Evolutionary conservation across 2,797 vertebrate genomes (phyloP), one percentile per base, ranked within the genome.

Genomic region (Epinephelus coioides): DNA sequence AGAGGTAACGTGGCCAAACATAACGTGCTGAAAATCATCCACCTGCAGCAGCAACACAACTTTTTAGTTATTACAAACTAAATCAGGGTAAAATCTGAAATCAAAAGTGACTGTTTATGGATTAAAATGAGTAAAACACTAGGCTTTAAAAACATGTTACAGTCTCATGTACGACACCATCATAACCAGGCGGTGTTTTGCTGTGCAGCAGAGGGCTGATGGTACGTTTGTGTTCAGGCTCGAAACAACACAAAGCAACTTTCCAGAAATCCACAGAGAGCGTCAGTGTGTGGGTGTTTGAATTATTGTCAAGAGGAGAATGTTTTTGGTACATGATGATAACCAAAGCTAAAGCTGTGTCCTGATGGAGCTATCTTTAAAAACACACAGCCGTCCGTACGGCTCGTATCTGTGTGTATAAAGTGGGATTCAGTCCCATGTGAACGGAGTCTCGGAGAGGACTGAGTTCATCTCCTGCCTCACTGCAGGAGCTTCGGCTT

Each of bases 401-500:
- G 19, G 61, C 11, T 14, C 61, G 27, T 40, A 7, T 53, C n/a
- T 1, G 14, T 68, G 38, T 80, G 68, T 60, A 75, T 21, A 19
- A 67, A 62, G 2, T 11, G 2, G 44, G 10, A 21, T 14, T 62
- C 12, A 30, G 59, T 76, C 57, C 61, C 43, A 2, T 59, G 44
- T 44, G 34, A 76, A 44, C 38, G 15, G 40, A 5, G 15, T 57
- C 44, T 60, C 3, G 1, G 25, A 46, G 67, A 74, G 51, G 18
- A 77, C 21, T n/a, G 30, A 60, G 49, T 65, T 70, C 7, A 30
- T 76, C 44, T 47, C 19, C 19, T n/a, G 12, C 47, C 23, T 65
- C 17, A 0, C 50, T 64, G 72, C 59, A 0, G 30, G 63, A 81
- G 77, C 51, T 62, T 47, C 11, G 15, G 47, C 76, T 78, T 88